Base-by-base conservation (phyloP, 23 tunicate genomes). In the Oikopleura albicans region DNA sequence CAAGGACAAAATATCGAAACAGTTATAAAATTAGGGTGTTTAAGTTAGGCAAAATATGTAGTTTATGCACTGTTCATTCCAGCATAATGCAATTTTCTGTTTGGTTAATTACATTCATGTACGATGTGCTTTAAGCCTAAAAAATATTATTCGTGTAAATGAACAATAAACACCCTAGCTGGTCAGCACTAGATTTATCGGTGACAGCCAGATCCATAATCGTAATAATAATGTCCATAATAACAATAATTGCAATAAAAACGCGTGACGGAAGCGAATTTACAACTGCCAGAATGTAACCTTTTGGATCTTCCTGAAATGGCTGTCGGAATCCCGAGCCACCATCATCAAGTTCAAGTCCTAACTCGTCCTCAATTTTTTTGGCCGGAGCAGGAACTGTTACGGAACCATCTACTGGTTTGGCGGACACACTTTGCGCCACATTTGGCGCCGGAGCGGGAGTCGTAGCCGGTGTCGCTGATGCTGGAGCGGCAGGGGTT, bases 121-220 rank as follows among this genome's bases (percentile, higher is more conserved):
- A n/a, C n/a, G n/a, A n/a, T n/a, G n/a, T n/a, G n/a, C n/a, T n/a
- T n/a, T n/a, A n/a, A n/a, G n/a, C n/a, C n/a, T n/a, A n/a, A n/a
- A n/a, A n/a, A n/a, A n/a, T n/a, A n/a, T n/a, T n/a, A n/a, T n/a
- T n/a, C n/a, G n/a, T n/a, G n/a, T n/a, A n/a, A n/a, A n/a, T n/a
- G n/a, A n/a, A n/a, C n/a, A n/a, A n/a, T n/a, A n/a, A n/a, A n/a
- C n/a, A n/a, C n/a, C n/a, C n/a, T n/a, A n/a, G n/a, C n/a, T n/a
- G n/a, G n/a, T n/a, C n/a, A n/a, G n/a, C n/a, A n/a, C 40, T 35
- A 1, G 86, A 39, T 63, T 90, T 90, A 22, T 85, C 40, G 27
- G 89, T 37, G 40, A 88, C 75, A 39, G 89, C 83, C 39, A 94
- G 86, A 66, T 94, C 98, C 56, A 94, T 86, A 38, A 94, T 90